Evolutionary conservation across 2,888 invertebrate species (phyloP), one percentile per base, ranked within the genome.

Genomic region (Acrobasis consociella): DNA sequence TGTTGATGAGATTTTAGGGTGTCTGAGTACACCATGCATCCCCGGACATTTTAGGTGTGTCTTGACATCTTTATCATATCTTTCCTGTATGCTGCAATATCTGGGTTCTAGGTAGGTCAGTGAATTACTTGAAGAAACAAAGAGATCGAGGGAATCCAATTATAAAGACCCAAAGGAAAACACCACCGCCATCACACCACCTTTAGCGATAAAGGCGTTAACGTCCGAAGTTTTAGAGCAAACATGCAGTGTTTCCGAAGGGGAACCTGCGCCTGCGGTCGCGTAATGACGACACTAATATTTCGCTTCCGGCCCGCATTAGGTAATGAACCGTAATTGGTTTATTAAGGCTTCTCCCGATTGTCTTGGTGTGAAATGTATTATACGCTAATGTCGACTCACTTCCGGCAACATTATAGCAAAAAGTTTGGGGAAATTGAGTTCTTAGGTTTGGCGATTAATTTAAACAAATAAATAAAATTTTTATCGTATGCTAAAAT

Each of bases 321-420:
- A 87, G 86, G 85, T 89, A 90, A 91, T 90, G 88, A 87, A 82
- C 81, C 78, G 77, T 85, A 91, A 91, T 91, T 85, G 86, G 86
- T 90, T 89, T 89, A 89, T 90, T 88, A 86, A 82, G 81, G 80
- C 75, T 79, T 72, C 76, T 76, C 73, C 75, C 68, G 80, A 76
- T 70, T 75, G 81, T 78, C 72, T 77, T 76, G 73, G 90, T 85
- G 90, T 89, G 83, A 88, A 88, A 83, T 79, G 78, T 82, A 83
- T 85, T 85, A 82, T 72, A 80, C 77, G 77, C 73, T 72, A 73
- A 76, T 70, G 75, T 75, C 73, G 70, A 77, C 72, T 78, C 76
- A 78, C 74, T 81, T 84, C 81, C 81, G 76, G 51, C 39, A 51
- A 50, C 39, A 50, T 51, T 58, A 38, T 50, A 15, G 22, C 22